Percentiles rank a stretch among this genome's conserved stretches.
Evolutionary conservation across 2,797 vertebrate species (phyloP).

Genomic region (Erpetoichthys calabaricus): DNA sequence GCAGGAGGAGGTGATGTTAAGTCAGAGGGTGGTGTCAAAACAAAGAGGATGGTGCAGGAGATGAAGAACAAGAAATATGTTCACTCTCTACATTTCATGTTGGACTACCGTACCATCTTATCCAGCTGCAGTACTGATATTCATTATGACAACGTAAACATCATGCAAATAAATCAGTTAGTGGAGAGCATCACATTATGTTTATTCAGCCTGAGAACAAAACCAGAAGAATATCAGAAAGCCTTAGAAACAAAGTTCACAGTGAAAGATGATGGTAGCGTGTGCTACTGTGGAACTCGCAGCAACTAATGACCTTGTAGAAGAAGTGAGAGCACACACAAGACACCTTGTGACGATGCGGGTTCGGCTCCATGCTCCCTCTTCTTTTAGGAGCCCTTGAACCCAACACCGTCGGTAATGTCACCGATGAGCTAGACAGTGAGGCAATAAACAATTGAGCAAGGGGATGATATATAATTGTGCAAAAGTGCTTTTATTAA

Average conservation of each 20-base stretch:
- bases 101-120: slow-evolving; percentile 11
- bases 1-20: slow-evolving; percentile 11
- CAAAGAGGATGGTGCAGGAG: slow-evolving; percentile 8
- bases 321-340: too few species aligned
- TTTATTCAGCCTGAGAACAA: slow-evolving; percentile 11
- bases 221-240: slow-evolving; percentile 12
- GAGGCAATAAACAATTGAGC: too few species aligned
- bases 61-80: slow-evolving; percentile 10
- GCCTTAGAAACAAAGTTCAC: slow-evolving; percentile 10
- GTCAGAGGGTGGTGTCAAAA: slow-evolving; percentile 8
- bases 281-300: too few species aligned
- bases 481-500: too few species aligned
- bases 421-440: too few species aligned
- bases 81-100: slow-evolving; percentile 7
- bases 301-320: too few species aligned
- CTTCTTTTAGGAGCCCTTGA: too few species aligned
- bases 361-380: too few species aligned
- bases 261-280: too few species aligned
- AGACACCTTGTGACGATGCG: too few species aligned
- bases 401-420: too few species aligned
- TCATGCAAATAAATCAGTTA: slow-evolving; percentile 7
- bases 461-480: too few species aligned
- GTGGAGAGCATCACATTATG: slow-evolving; percentile 8
- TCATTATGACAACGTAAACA: slow-evolving; percentile 9
- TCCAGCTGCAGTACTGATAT: slow-evolving; percentile 9